Base-by-base conservation (phyloP, 2,888 invertebrate species). In the Plebejus melissa region DNA sequence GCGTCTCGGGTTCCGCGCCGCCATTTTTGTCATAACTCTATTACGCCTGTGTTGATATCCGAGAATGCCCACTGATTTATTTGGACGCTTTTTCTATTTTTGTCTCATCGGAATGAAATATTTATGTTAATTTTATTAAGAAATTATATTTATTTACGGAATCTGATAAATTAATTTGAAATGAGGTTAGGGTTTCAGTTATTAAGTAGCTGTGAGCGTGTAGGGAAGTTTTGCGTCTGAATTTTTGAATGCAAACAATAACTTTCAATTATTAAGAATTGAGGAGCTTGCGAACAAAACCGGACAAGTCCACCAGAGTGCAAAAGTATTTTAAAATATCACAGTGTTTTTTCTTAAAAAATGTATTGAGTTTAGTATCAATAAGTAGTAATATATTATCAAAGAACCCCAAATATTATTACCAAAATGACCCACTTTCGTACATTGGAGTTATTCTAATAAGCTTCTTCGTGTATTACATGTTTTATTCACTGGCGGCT, bases 11-110 rank as follows among this genome's bases (percentile, higher is more conserved):
- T 94, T 93, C 90, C 86, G 83, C 11, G 3, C 84, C 89, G 88
- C 91, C 91, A 90, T 92, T 92, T 92, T 91, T 90, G 89, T 91
- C 88, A 91, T 91, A 91, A 93, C 90, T 93, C 90, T 87, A 91
- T 93, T 93, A 91, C 88, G 86, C 83, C 86, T 87, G 87, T 71
- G 88, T 89, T 88, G 90, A 90, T 92, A 93, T 89, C 88, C 83
- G 91, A 92, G 88, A 89, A 87, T 84, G 83, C 85, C 85, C 83
- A 78, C 82, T 88, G 86, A 89, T 88, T 90, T 88, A 89, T 90
- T 87, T 86, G 83, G 83, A 72, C 75, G 76, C 11, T 74, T 75
- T 74, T 77, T 22, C 54, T 32, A 22, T 32, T 74, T 75, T 72
- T 46, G 13, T 69, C 22, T 54, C 9, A 7, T 16, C 16, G 54